A percentile compares a stretch with the other conserved stretches of the same genome.
Evolutionary conservation across 2,888 invertebrate genomes (phyloP).

Genomic region (Oscheius sp.): DNA sequence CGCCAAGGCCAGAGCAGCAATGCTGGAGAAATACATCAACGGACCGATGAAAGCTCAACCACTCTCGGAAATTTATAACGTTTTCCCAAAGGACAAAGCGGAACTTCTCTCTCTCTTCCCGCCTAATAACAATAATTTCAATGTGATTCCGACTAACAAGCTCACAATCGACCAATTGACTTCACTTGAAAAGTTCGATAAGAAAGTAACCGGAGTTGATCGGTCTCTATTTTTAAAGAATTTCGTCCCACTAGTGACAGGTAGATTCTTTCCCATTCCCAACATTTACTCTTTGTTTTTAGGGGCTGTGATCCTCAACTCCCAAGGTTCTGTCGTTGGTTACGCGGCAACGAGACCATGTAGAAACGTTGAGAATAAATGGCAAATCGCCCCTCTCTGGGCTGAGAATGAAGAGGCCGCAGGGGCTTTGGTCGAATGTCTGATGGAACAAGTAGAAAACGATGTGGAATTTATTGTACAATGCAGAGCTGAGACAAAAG

Average conservation of each 20-base stretch:
- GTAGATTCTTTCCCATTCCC: neutral
- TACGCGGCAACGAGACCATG: constrained; percentile 13
- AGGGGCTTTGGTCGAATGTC: neutral
- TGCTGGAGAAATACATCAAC: constrained; percentile 8
- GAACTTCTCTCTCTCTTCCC: constrained; percentile 13
- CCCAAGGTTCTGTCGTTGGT: neutral
- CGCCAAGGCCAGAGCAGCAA: constrained; percentile 1
- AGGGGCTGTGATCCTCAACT: neutral
- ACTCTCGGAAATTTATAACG: constrained; percentile 7
- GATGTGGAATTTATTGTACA: constrained; percentile 13
- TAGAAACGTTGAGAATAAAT: constrained; percentile 2
- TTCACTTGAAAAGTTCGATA: neutral
- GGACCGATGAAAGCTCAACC: constrained; percentile 7
- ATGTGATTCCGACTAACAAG: constrained; percentile 1
- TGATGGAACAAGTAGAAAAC: neutral
- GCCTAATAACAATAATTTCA: constrained; percentile 7
- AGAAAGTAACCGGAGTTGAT: constrained; percentile 8
- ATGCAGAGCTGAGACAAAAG: constrained; percentile 2
- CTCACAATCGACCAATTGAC: neutral
- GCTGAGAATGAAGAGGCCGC: constrained; percentile 15
- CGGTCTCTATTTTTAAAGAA: neutral
- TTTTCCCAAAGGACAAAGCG: neutral
- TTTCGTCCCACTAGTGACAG: constrained; percentile 8
- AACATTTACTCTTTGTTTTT: neutral
- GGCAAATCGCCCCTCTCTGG: constrained; percentile 8